Evolutionary conservation across 2,888 invertebrate species (phyloP), one percentile per base, ranked within the genome.

Genomic region (Philereme transversata): DNA sequence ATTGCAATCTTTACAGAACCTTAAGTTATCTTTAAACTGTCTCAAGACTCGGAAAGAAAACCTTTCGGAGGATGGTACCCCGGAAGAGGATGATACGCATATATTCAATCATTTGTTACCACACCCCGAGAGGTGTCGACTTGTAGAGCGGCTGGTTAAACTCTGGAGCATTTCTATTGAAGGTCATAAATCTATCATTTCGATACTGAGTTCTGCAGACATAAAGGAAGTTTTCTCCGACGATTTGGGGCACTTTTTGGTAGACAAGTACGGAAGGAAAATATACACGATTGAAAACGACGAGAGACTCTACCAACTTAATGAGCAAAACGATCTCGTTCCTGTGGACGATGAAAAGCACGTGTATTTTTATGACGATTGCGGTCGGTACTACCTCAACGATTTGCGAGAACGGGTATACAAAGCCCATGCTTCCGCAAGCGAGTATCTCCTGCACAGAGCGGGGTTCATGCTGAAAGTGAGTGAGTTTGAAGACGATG

Each of bases 61-160:
- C 34, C 35, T n/a, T 41, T 48, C 33, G 5, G 38, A 54, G 22
- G 45, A 58, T 4, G 54, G 45, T 8, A 10, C 44, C 22, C 33
- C n/a, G 11, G 45, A 64, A 33, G 45, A 52, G 0, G 59, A 43
- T 52, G 57, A 69, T 22, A 11, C 62, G 9, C 67, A 62, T 8
- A 77, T 82, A 36, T 82, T 82, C 35, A 76, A 73, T 58, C 82
- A 82, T 57, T 67, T 73, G 45, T 65, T 82, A 5, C 79, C 81
- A 1, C 61, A 64, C 50, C 9, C 60, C 4, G 67, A 73, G 33
- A 76, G 82, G 33, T 70, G 68, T 59, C 73, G 69, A 36, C 77
- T 82, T 4, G 74, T 80, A 0, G 75, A 79, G 33, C 61, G 67
- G 10, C 67, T 82, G 49, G 22, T 76, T 4, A 67, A 64, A 4